Conservation (phyloP, 2,888 invertebrate species). For the Choreutis nemorana region DNA sequence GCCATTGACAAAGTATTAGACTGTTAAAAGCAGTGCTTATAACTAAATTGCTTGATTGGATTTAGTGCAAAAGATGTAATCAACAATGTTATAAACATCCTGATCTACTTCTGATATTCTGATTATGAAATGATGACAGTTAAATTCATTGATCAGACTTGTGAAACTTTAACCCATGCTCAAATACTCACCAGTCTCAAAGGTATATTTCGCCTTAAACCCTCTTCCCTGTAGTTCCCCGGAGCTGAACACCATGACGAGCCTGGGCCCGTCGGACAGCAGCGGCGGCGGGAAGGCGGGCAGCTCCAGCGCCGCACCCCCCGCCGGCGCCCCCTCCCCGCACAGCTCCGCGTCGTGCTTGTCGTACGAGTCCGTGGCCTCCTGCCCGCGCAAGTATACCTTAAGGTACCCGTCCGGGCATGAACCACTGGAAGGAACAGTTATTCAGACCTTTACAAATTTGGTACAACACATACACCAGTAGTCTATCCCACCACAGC, state of each 20-base stretch:
- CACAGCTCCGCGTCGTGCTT: constrained; percentile 94
- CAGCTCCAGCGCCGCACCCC: constrained; percentile 8
- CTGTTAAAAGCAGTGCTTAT: too few species aligned
- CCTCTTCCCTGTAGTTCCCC: constrained; percentile 90
- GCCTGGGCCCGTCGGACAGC: constrained; percentile 89
- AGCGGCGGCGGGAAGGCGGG: constrained; percentile 77
- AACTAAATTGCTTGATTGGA: too few species aligned
- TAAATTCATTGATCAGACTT: too few species aligned
- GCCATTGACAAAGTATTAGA: too few species aligned
- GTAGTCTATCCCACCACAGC: too few species aligned
- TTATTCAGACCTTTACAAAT: too few species aligned
- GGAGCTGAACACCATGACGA: constrained; percentile 95
- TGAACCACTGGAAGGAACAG: too few species aligned
- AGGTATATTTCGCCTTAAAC: constrained; percentile 87
- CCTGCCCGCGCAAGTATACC: constrained; percentile 90
- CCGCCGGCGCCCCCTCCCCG: constrained; percentile 74
- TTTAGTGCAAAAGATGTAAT: too few species aligned
- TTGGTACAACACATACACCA: too few species aligned
- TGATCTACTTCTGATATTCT: too few species aligned
- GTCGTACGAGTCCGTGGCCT: constrained; percentile 90
- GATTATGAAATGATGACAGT: too few species aligned
- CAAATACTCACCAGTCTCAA: constrained; percentile 75
- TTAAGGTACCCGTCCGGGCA: constrained; percentile 92
- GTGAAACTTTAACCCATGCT: not conserved
- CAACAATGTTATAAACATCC: too few species aligned